Base-by-base conservation (phyloP, 1,140 invertebrate species). In the Atta cephalotes region DNA sequence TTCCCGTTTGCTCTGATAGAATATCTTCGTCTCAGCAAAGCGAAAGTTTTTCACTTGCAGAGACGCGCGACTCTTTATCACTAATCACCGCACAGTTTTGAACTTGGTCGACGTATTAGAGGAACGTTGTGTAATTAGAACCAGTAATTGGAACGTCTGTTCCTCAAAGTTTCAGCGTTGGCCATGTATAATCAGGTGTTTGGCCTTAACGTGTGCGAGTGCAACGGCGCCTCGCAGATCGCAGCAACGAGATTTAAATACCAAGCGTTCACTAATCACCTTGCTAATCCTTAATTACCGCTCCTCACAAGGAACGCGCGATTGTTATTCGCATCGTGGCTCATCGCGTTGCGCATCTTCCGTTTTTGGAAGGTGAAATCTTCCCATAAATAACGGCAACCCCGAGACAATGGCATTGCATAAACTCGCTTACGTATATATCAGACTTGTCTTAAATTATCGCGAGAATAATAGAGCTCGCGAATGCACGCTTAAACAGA, bases 221-320 rank as follows among this genome's bases (percentile, higher is more conserved):
- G 76, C 39, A 79, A 49, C 62, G 76, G 14, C 53, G 51, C 77
- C 51, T 16, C 31, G 12, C 85, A 68, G 78, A 91, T 89, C 78
- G 90, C 71, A 56, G 51, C 78, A 63, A 66, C 25, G 78, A 91
- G 90, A 91, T 91, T 91, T 89, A 91, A 91, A 91, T 89, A 89
- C 77, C 85, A 39, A 58, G 21, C 66, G 35, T 70, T 86, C 70
- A 76, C 90, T 91, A 91, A 91, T 91, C 90, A 91, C 88, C 86
- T 87, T 76, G 86, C 90, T 91, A 91, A 91, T 91, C 90, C 88
- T 91, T 91, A 91, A 91, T 91, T 91, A 91, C 88, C 65, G 82
- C 79, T 31, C 16, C 66, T 56, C 4, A 68, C 53, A 31, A 65
- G 71, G 9, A 63, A 63, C n/a, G 56, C 45, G 21, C 84, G 87